Conservation (phyloP, 1,140 invertebrate species). For the Pinna nobilis region DNA sequence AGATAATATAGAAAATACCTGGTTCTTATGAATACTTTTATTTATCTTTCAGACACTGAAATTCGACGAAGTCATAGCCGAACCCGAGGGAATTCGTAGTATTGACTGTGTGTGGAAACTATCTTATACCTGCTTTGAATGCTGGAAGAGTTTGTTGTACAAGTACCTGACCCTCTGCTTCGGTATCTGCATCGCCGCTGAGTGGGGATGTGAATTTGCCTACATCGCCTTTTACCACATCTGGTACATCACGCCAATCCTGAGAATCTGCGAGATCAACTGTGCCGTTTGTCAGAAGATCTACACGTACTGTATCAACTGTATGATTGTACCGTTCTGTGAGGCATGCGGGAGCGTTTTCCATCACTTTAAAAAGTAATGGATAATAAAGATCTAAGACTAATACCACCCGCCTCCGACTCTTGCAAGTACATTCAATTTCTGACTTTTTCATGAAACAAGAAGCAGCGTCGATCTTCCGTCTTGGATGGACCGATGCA, state of each 20-base stretch:
- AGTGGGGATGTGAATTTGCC: conserved; percentile 83
- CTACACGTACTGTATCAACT: conserved; percentile 75
- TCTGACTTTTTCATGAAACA: too few species aligned
- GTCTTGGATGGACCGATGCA: too few species aligned
- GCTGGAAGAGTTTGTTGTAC: conserved; percentile 83
- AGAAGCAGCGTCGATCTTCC: too few species aligned
- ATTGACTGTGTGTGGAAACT: conserved; percentile 85
- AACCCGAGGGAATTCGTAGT: conserved; percentile 84
- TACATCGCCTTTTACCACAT: conserved; percentile 81
- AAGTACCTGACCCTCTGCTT: conserved; percentile 81
- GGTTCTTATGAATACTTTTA: too few species aligned
- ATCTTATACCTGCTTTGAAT: conserved; percentile 82
- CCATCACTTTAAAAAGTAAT: not conserved
- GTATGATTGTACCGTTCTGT: conserved; percentile 50
- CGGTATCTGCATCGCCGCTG: conserved; percentile 81
- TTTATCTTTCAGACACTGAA: conserved; percentile 26
- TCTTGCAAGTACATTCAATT: too few species aligned
- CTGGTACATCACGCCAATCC: conserved; percentile 67
- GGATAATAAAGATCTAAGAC: too few species aligned
- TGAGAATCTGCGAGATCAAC: conserved; percentile 75
- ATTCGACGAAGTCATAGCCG: conserved; percentile 87
- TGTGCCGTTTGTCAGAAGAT: conserved; percentile 80
- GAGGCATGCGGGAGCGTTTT: conserved; percentile 46
- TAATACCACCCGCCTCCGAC: too few species aligned
- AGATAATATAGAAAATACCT: too few species aligned